A percentile compares a stretch with the other conserved stretches of the same genome.
Evolutionary conservation across 2,113 vertebrate species (phyloP).

Genomic region (Lampris megalopsis): DNA sequence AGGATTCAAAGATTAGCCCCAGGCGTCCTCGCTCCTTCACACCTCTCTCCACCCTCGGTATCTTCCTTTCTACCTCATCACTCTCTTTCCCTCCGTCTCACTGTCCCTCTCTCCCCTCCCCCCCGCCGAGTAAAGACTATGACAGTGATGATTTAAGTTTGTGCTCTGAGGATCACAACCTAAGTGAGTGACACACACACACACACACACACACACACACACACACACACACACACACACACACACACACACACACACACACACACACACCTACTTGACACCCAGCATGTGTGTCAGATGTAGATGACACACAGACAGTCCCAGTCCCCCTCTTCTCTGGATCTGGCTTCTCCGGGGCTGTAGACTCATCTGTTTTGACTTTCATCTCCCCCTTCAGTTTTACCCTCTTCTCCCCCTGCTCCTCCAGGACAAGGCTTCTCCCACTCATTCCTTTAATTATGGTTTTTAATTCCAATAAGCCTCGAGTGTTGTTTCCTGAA

Average conservation of each 20-base stretch:
- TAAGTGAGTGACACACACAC: neutral
- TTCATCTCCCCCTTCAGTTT: slow-evolving; percentile 52
- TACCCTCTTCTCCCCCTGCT: slow-evolving; percentile 26
- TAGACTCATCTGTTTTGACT: slow-evolving; percentile 41
- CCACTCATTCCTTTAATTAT: slow-evolving; percentile 66
- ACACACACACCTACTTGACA: slow-evolving; percentile 2
- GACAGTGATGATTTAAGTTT: too few relatives aligned
- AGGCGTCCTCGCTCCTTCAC: too few relatives aligned
- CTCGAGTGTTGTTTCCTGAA: slow-evolving; percentile 49
- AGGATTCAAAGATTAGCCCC: too few relatives aligned
- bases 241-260: neutral
- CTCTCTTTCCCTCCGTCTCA: too few relatives aligned
- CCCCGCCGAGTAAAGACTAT: too few relatives aligned
- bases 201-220: slow-evolving; percentile 3
- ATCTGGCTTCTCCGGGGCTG: slow-evolving; percentile 44
- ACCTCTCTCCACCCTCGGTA: too few relatives aligned
- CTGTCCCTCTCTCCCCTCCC: too few relatives aligned
- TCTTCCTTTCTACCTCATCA: too few relatives aligned
- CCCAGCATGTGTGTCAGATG: neutral
- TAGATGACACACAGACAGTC: too few relatives aligned
- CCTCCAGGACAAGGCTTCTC: slow-evolving; percentile 45
- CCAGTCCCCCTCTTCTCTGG: slow-evolving; percentile 17
- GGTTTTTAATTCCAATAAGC: slow-evolving; percentile 67
- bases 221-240: slow-evolving; percentile 7
- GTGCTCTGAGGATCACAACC: too few relatives aligned